Evolutionary conservation across 92 coral and sea anemone genomes (phyloP).

Genomic region (Scolanthus callimorphus): DNA sequence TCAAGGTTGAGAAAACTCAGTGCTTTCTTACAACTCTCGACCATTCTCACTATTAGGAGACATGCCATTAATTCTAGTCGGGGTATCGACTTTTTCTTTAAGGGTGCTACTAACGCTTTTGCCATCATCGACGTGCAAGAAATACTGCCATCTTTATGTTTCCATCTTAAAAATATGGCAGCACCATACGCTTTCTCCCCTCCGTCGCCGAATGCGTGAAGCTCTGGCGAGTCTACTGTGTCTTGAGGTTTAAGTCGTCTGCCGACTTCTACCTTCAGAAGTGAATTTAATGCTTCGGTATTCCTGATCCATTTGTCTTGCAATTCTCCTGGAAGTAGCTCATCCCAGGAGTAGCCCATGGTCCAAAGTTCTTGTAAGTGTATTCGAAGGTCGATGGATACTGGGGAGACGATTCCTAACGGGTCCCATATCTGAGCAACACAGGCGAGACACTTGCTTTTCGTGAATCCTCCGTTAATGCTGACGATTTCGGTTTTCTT

Average conservation of each 20-base stretch:
- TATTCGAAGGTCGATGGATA: constrained; percentile 33
- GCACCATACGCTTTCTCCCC: constrained; percentile 61
- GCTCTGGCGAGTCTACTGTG: constrained; percentile 60
- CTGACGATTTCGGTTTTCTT: constrained; percentile 34
- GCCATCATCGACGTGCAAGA: constrained; percentile 32
- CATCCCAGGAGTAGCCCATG: constrained; percentile 58
- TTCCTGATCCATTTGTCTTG: constrained; percentile 48
- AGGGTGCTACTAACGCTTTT: constrained; percentile 43
- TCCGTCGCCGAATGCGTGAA: constrained; percentile 54
- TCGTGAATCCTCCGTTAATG: constrained; percentile 27
- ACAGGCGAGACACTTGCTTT: constrained; percentile 39
- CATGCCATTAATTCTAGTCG: constrained; percentile 40
- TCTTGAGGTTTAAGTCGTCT: no score
- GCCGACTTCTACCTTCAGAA: constrained; percentile 24
- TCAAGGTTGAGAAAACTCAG: constrained; percentile 19
- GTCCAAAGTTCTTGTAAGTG: constrained; percentile 61
- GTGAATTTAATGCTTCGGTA: no score
- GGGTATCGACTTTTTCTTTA: constrained; percentile 41
- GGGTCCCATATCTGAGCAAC: constrained; percentile 64
- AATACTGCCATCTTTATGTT: no score
- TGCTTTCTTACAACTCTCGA: constrained; percentile 23
- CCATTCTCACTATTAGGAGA: constrained; percentile 21
- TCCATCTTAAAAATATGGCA: no score
- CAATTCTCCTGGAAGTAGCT: constrained; percentile 39
- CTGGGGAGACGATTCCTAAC: constrained; percentile 47